A percentile compares a stretch with the other conserved stretches of the same genome.
These are phyloP conservation scores for Chrysopilus asiliformis DNA, from an alignment of 2,888 invertebrate species.

Conservation along the genomic window DNA sequence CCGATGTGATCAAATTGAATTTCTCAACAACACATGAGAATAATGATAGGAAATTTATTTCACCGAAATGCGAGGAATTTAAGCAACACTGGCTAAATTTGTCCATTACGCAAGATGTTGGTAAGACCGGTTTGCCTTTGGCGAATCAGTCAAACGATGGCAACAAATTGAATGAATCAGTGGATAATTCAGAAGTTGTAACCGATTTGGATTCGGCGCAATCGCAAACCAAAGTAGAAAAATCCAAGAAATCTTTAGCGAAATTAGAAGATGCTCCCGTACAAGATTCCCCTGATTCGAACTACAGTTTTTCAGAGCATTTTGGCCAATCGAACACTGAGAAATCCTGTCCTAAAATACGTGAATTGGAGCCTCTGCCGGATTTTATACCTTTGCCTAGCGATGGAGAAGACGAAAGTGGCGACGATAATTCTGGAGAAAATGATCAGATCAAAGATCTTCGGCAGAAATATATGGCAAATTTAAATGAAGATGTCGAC, in stretches of 20 bases:
- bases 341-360: background rate
- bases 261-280: slow-evolving; percentile 24
- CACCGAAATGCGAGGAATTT: too few species aligned
- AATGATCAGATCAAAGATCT: slow-evolving; percentile 14
- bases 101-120: background rate
- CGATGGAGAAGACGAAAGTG: slow-evolving; percentile 13
- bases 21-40: too few species aligned
- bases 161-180: background rate
- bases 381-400: slow-evolving; percentile 26
- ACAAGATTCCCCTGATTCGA: too few species aligned
- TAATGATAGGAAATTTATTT: too few species aligned
- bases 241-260: background rate
- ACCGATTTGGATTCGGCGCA: background rate
- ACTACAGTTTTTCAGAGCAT: slow-evolving; percentile 35
- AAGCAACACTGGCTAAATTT: too few species aligned
- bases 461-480: too few species aligned
- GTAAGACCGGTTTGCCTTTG: background rate
- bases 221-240: background rate
- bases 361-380: slow-evolving; percentile 24
- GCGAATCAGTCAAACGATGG: background rate
- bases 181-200: background rate
- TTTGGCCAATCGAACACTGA: slow-evolving; percentile 19
- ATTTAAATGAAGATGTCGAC: too few species aligned
- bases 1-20: background rate
- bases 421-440: slow-evolving; percentile 3